A percentile compares a stretch with the other conserved stretches of the same genome.
Evolutionary conservation across 2,113 vertebrate species (phyloP).

Genomic region (Pitta sordida): DNA sequence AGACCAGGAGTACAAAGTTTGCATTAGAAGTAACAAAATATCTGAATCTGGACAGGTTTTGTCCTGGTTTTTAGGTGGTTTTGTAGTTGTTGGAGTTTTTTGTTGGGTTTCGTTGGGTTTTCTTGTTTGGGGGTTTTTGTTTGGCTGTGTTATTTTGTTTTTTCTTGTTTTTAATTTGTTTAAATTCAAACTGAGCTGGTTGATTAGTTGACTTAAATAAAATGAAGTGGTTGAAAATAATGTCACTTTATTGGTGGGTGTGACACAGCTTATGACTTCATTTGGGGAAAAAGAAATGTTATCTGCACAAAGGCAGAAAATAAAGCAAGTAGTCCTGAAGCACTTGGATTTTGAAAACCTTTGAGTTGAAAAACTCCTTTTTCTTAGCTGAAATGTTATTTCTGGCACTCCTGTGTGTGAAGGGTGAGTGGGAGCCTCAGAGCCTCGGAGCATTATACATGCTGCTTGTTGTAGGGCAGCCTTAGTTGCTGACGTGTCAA

Average conservation of each 20-base stretch:
- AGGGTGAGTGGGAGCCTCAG: not conserved
- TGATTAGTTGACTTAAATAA: not conserved
- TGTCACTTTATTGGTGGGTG: not conserved
- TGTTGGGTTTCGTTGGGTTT: no score
- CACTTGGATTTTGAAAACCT: not conserved
- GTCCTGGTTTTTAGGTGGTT: not conserved
- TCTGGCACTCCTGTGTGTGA: not conserved
- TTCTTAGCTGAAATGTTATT: not conserved
- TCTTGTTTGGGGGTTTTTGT: not conserved
- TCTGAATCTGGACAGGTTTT: not conserved
- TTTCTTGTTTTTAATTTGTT: no score
- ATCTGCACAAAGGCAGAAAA: not conserved
- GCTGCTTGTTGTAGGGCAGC: not conserved
- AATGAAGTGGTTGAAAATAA: not conserved
- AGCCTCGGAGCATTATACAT: not conserved
- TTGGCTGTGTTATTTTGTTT: no score
- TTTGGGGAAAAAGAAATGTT: not conserved
- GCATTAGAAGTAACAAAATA: not conserved
- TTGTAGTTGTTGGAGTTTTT: not conserved
- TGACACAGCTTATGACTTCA: not conserved
- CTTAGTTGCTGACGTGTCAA: not conserved
- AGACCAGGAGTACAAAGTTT: not conserved
- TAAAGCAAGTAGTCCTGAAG: not conserved
- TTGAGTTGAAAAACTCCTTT: not conserved
- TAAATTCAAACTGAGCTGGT: not conserved